Base-by-base conservation (phyloP, 2,888 invertebrate genomes). In the Cactoblastis cactorum region DNA sequence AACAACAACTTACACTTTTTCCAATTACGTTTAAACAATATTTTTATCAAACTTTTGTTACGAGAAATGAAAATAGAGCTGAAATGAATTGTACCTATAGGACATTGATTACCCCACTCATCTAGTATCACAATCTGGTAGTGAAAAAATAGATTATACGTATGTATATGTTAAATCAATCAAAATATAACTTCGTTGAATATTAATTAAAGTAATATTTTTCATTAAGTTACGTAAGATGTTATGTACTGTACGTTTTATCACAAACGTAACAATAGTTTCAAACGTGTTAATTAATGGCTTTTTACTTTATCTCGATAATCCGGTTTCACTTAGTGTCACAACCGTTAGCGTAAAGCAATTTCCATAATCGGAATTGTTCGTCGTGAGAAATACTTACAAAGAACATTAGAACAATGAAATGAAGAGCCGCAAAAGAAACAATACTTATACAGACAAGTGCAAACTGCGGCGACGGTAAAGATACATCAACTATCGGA, bases 271-370 rank as follows among this genome's bases (percentile, higher is more conserved):
- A 46, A 34, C 33, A 58, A 43, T 3, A 38, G 12, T 6, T 41
- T 39, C 18, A 41, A 33, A 49, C 33, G 48, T 41, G 34, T 41
- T 33, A 48, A 37, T 34, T 41, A 33, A 19, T 39, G 15, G 37
- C 17, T 24, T 48, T 35, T 38, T 38, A 35, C 33, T 38, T 35
- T 48, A 48, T 48, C 37, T 24, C 47, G 47, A 37, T 48, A 48
- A 48, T 37, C 47, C 47, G 47, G 47, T 48, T 48, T 48, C 47
- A 48, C 47, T 37, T 15, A 24, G 47, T 48, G 45, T 43, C 35
- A 37, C 50, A 45, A 45, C 45, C 45, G 50, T 45, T 50, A 45
- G 35, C 18, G 43, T 48, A 28, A 35, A 38, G 28, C 37, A 28
- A 48, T 48, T 48, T 37, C 24, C 47, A 48, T 48, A 28, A 15